Conservation (phyloP, 2,888 invertebrate genomes). For the Euspilapteryx auroguttella region DNA sequence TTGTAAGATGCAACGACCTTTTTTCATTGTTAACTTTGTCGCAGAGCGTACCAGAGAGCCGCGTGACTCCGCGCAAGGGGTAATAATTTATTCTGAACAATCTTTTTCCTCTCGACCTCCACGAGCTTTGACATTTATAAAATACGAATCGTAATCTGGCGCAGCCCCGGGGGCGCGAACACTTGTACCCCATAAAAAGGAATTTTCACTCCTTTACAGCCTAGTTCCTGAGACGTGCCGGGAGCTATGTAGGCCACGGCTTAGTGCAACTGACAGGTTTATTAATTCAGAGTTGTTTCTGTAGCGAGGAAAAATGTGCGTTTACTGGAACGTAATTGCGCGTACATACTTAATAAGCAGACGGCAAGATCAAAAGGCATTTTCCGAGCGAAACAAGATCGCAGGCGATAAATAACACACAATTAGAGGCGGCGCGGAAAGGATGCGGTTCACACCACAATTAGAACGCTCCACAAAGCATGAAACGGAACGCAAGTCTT, state of each 20-base stretch:
- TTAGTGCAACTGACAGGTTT: too few relatives aligned
- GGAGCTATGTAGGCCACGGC: conserved; percentile 6
- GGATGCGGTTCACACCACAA: conserved; percentile 6
- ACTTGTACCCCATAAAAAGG: conserved; percentile 27
- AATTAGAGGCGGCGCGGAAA: conserved; percentile 1
- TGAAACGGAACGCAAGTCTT: conserved; percentile 7
- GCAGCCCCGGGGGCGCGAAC: conserved; percentile 6
- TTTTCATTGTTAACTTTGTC: too few relatives aligned
- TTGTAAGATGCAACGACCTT: too few relatives aligned
- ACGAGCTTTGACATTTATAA: conserved; percentile 33
- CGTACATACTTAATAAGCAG: too few relatives aligned
- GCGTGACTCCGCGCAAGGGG: conserved; percentile 10
- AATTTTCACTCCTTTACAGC: conserved; percentile 36
- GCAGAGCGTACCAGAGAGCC: too few relatives aligned
- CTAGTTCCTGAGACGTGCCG: conserved; percentile 22
- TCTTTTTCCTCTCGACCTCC: conserved; percentile 21
- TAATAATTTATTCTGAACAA: conserved; percentile 18
- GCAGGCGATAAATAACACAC: conserved; percentile 2
- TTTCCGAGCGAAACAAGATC: neutral
- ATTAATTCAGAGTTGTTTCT: too few relatives aligned
- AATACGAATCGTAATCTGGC: conserved; percentile 23
- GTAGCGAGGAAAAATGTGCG: too few relatives aligned
- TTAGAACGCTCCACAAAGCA: conserved; percentile 6
- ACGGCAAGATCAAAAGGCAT: conserved; percentile 1
- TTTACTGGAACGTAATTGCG: too few relatives aligned